Base-by-base conservation (phyloP, 2,113 vertebrate species). In the Litocranius walleri region DNA sequence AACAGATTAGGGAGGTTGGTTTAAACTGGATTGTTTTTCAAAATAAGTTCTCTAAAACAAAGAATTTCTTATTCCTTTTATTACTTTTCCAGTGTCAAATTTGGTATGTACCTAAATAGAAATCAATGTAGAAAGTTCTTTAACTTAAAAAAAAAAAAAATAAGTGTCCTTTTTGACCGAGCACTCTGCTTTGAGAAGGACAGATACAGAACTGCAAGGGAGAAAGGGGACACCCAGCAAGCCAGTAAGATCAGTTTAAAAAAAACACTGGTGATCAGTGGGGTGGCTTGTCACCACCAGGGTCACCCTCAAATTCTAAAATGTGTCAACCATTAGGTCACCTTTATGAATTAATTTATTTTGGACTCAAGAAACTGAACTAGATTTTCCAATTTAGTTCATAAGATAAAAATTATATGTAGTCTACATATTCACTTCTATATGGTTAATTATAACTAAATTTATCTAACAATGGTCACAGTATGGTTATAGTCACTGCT, bases 261-360 rank as follows among this genome's bases (percentile, higher is more conserved):
- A 71, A 81, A 97, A 94, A 84, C 71, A 85, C 83, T 95, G 62
- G 92, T 78, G 64, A 91, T 95, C 89, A 80, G 90, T 93, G 23
- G 87, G 91, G 93, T 96, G 59, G 91, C 96, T 97, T 97, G 83
- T 97, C 96, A 97, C 3, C 91, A 25, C 56, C 91, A 90, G 96
- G 95, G 95, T 97, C 91, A 97, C 95, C 92, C 96, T 97, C 97
- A 92, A 33, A 83, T 97, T 97, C 84, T 95, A 95, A 96, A 97
- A 97, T 82, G 62, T 90, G 87, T 97, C 97, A 94, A 40, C 78
- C 30, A n/a, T 59, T 91, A 92, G 95, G 96, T 97, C 93, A 97
- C 91, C 95, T 97, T 93, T 91, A 91, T 96, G 89, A 96, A 93
- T 96, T 97, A 90, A 98, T 97, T 97, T 89, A 93, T 71, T 88